phyloP scores from a whole-genome alignment of 1,140 invertebrate species.

The Gonatopus flavifemur region DNA sequence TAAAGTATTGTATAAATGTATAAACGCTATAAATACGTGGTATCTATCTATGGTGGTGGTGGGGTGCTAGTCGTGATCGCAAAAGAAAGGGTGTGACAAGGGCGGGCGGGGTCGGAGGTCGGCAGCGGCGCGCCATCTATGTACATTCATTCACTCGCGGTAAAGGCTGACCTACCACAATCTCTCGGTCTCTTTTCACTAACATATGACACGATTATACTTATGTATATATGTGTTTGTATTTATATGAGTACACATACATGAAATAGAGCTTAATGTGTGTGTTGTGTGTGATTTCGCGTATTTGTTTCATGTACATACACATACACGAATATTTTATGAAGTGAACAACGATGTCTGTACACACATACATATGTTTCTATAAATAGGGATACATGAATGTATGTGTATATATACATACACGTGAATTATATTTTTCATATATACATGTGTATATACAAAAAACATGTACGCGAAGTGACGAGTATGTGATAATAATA shows the following conservation, averaged over 20 bases:
- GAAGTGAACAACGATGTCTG: not conserved
- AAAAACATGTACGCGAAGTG: constrained; percentile 50
- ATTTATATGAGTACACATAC: constrained; percentile 44
- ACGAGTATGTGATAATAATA: constrained; percentile 59
- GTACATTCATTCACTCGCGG: constrained; percentile 59
- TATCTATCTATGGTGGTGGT: constrained; percentile 59
- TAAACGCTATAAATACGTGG: constrained; percentile 61
- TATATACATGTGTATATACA: constrained; percentile 46
- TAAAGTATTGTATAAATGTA: constrained; percentile 62
- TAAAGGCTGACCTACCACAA: constrained; percentile 57
- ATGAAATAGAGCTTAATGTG: constrained; percentile 29
- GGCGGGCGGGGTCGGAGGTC: constrained; percentile 56
- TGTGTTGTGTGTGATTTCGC: constrained; percentile 31
- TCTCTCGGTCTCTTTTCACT: constrained; percentile 55
- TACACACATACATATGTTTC: too few species aligned
- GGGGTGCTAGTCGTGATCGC: constrained; percentile 59
- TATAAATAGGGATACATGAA: constrained; percentile 36
- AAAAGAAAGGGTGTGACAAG: constrained; percentile 56
- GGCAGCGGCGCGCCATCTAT: constrained; percentile 58
- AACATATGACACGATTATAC: constrained; percentile 52
- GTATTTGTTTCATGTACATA: too few species aligned
- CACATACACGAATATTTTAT: too few species aligned
- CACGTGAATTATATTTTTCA: constrained; percentile 42
- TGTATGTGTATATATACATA: constrained; percentile 37
- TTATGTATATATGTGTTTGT: constrained; percentile 41